Base-by-base conservation (phyloP, 2,888 invertebrate species). In the Diadromus collaris region DNA sequence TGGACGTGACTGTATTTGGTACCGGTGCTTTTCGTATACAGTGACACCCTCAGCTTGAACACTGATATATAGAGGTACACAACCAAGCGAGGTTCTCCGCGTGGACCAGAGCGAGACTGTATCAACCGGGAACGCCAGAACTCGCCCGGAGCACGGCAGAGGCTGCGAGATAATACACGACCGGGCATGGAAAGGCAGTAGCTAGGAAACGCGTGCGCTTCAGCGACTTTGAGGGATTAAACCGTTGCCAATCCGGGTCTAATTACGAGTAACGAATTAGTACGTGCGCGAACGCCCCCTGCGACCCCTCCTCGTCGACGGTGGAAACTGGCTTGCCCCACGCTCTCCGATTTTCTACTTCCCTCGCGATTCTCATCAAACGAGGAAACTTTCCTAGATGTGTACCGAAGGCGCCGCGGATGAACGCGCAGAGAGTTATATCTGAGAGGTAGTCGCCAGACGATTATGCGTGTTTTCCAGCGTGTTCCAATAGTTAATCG, bases 221-320 rank as follows among this genome's bases (percentile, higher is more conserved):
- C 71, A 76, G 54, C 84, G 88, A 89, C 89, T 87, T 89, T 89
- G 89, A 90, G 84, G 89, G 88, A 90, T 90, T 89, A 87, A 90
- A 89, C 89, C 89, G 88, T 89, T 90, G 89, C 88, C 89, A 89
- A 89, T 90, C 88, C 89, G 86, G 87, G 87, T 89, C 89, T 89
- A 90, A 90, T 90, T 90, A 90, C 86, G 87, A 89, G 87, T 88
- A 89, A 89, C 89, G 87, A 87, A 90, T 90, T 90, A 88, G 89
- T 88, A 88, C 86, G 87, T 85, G 86, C 82, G 27, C 64, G 19
- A 32, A 56, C 63, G 48, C 58, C 46, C 32, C 54, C 51, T 24
- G 21, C 51, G 24, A 21, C 24, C 41, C n/a, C 46, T 29, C 56
- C 21, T 51, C 51, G 51, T 58, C 60, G 65, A 51, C 54, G 65